Conservation (phyloP, 2,113 vertebrate species). For the Bettongia penicillata region DNA sequence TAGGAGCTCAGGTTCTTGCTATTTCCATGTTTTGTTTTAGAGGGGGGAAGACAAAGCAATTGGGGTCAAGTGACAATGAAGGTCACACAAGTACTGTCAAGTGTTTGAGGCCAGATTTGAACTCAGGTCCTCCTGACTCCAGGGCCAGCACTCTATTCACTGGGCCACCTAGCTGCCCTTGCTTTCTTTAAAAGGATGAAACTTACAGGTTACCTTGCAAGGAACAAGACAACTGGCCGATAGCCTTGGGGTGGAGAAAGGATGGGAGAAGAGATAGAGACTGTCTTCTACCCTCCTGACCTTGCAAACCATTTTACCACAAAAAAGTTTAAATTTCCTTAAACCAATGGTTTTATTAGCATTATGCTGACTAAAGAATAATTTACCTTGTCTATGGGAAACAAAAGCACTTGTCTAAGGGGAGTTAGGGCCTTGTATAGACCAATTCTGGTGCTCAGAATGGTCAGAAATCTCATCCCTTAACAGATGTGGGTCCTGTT, state of each 20-base stretch:
- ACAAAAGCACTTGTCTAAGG: background rate
- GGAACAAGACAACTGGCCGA: background rate
- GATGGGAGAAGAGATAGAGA: background rate
- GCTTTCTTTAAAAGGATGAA: background rate
- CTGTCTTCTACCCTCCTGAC: background rate
- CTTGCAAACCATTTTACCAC: background rate
- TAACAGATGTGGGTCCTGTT: background rate
- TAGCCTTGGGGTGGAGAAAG: background rate
- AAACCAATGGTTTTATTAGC: background rate
- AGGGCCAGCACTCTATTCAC: too few relatives aligned
- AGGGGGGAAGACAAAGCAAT: too few relatives aligned
- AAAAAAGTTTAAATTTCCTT: background rate
- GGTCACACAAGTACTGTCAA: too few relatives aligned
- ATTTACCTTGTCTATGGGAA: background rate
- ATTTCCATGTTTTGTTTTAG: too few relatives aligned
- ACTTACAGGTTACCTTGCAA: background rate
- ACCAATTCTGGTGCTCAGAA: background rate
- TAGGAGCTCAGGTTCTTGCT: background rate
- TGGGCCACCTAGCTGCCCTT: too few relatives aligned
- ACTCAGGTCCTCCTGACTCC: too few relatives aligned
- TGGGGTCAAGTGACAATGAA: too few relatives aligned
- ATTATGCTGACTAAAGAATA: background rate
- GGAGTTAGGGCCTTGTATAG: background rate
- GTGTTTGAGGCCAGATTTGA: too few relatives aligned
- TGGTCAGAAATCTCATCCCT: background rate